phyloP scores from a whole-genome alignment of 2,888 invertebrate species.

The Ophioninae sp. region DNA sequence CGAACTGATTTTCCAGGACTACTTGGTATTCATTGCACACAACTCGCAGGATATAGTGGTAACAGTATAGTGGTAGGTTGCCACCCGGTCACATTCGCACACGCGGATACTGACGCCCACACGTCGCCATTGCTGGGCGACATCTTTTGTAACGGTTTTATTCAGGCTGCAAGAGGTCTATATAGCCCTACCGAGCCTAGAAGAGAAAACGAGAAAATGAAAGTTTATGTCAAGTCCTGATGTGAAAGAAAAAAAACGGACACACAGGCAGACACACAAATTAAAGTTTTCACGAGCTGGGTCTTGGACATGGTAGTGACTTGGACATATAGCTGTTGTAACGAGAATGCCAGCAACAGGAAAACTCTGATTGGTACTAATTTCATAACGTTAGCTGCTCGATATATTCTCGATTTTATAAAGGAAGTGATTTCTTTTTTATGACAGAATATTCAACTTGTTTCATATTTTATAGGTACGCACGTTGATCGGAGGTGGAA shows the following conservation, averaged over 20 bases:
- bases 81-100: conserved; percentile 30
- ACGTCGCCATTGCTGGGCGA: conserved; percentile 58
- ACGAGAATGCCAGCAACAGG: background rate
- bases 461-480: too few species aligned
- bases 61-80: conserved; percentile 55
- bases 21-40: conserved; percentile 71
- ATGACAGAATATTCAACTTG: background rate
- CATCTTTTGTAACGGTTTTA: conserved; percentile 65
- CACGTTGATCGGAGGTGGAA: too few species aligned
- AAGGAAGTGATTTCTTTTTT: background rate
- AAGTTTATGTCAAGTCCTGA: background rate
- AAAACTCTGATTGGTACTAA: background rate
- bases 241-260: background rate
- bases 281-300: background rate
- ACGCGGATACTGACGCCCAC: conserved; percentile 9
- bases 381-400: background rate
- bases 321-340: background rate
- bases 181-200: background rate
- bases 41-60: conserved; percentile 62
- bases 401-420: background rate
- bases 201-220: background rate
- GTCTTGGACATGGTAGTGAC: background rate
- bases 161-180: conserved; percentile 5
- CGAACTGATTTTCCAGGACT: conserved; percentile 70
- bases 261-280: too few species aligned